A percentile compares a stretch with the other conserved stretches of the same genome.
Evolutionary conservation across 2,888 invertebrate genomes (phyloP).

Genomic region (Watsonalla cultraria): DNA sequence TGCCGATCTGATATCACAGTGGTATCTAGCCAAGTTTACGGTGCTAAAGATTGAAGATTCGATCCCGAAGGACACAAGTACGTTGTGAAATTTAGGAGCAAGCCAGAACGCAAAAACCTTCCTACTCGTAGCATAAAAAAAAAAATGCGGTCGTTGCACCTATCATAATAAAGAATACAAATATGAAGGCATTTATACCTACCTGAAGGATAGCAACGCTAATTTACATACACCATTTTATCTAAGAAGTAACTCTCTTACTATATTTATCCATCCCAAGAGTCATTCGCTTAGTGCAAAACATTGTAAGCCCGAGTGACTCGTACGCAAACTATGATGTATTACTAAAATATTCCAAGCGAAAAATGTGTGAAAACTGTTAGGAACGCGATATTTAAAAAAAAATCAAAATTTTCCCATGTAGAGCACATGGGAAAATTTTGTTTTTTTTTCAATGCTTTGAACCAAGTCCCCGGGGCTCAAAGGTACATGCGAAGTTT

Average conservation of each 20-base stretch:
- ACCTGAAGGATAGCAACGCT: too few relatives aligned
- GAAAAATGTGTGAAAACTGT: not conserved
- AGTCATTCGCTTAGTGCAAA: slow-evolving; percentile 28
- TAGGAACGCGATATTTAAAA: not conserved
- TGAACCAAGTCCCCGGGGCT: not conserved
- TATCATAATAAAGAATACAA: too few relatives aligned
- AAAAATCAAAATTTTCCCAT: not conserved
- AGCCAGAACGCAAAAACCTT: too few relatives aligned
- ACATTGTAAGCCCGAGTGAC: slow-evolving; percentile 36
- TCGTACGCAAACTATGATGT: slow-evolving; percentile 14
- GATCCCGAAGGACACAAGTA: too few relatives aligned
- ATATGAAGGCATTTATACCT: too few relatives aligned
- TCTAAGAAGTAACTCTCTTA: not conserved
- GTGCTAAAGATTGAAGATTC: too few relatives aligned
- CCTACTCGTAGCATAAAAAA: too few relatives aligned
- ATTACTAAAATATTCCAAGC: not conserved
- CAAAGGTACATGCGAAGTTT: not conserved
- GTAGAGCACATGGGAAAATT: too few relatives aligned
- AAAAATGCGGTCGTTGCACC: too few relatives aligned
- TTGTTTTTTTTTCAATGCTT: not conserved
- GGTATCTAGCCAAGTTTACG: too few relatives aligned
- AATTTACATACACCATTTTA: not conserved
- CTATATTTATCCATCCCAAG: not conserved
- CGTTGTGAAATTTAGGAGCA: too few relatives aligned
- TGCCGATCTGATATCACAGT: too few relatives aligned